Percentiles rank a stretch among this genome's conserved stretches.
phyloP scores from a whole-genome alignment of 2,797 vertebrate species.

The Geotrypetes seraphini region DNA sequence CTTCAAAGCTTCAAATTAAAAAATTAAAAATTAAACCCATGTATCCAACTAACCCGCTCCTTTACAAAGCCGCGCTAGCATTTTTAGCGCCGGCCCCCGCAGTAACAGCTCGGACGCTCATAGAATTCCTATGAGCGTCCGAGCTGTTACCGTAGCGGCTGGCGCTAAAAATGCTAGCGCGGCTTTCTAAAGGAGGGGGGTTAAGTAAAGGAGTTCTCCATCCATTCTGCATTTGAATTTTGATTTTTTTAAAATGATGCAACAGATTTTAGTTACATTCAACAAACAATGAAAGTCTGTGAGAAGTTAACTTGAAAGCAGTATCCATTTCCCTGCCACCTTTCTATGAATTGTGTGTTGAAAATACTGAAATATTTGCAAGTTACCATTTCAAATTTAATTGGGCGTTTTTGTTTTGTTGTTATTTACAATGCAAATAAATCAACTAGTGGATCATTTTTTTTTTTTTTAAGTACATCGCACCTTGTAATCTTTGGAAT shows the following conservation, averaged over 20 bases:
- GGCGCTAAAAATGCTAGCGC: too few relatives aligned
- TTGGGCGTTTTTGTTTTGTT: not conserved
- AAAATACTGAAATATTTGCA: conserved; percentile 50
- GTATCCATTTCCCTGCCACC: conserved; percentile 25
- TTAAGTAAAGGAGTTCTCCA: conserved; percentile 7
- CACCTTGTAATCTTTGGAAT: too few relatives aligned
- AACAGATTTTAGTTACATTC: conserved; percentile 19
- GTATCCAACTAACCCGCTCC: too few relatives aligned
- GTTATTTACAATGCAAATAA: not conserved
- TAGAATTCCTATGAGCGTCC: too few relatives aligned
- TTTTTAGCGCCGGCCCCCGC: too few relatives aligned
- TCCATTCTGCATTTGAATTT: conserved; percentile 11
- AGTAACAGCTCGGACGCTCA: too few relatives aligned
- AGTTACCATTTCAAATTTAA: conserved; percentile 38
- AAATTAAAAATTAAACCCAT: not conserved
- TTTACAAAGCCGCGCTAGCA: too few relatives aligned
- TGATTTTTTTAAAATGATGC: conserved; percentile 11
- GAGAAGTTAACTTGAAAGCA: conserved; percentile 36
- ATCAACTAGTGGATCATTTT: too few relatives aligned
- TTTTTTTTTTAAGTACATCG: too few relatives aligned
- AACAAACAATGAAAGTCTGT: conserved; percentile 6
- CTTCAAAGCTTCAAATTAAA: rapidly evolving
- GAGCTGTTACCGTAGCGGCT: too few relatives aligned
- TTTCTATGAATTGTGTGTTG: not conserved
- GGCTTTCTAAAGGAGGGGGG: too few relatives aligned